These are phyloP conservation scores for Timandra comae DNA, from an alignment of 2,888 invertebrate genomes.

Conservation along the genomic window DNA sequence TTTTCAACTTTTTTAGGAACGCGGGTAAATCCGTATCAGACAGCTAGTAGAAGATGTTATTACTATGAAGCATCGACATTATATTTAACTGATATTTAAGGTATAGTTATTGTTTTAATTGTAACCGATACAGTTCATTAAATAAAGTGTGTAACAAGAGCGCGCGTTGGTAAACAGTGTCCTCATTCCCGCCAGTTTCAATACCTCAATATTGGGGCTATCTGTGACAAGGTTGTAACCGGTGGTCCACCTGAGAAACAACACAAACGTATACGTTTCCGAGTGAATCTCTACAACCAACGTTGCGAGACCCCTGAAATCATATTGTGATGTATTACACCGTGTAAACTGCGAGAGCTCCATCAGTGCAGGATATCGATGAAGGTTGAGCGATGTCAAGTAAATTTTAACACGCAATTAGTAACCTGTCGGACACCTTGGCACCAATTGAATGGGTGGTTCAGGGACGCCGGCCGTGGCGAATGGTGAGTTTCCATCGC, in stretches of 20 bases:
- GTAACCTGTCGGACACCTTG: constrained; percentile 61
- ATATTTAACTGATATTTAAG: too few relatives aligned
- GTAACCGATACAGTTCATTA: constrained; percentile 37
- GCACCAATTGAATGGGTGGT: constrained; percentile 54
- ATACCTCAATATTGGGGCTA: constrained; percentile 55
- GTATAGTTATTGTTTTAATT: too few relatives aligned
- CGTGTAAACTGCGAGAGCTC: constrained; percentile 31
- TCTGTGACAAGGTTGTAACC: constrained; percentile 66
- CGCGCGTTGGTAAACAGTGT: constrained; percentile 38
- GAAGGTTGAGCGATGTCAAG: constrained; percentile 70
- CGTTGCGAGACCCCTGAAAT: constrained; percentile 27
- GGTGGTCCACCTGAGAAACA: constrained; percentile 61
- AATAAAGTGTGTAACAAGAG: constrained; percentile 47
- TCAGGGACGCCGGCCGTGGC: constrained; percentile 38
- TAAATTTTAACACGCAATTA: constrained; percentile 74
- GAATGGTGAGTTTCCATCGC: constrained; percentile 24
- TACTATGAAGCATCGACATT: too few relatives aligned
- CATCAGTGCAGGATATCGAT: constrained; percentile 34
- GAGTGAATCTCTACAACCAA: constrained; percentile 46
- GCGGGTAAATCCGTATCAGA: too few relatives aligned
- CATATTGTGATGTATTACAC: constrained; percentile 31
- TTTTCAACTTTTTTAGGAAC: too few relatives aligned
- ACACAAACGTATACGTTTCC: constrained; percentile 54
- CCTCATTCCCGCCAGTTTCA: constrained; percentile 60
- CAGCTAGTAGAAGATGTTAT: too few relatives aligned